Conservation (phyloP, 2,113 vertebrate genomes). For the Tetrax tetrax region DNA sequence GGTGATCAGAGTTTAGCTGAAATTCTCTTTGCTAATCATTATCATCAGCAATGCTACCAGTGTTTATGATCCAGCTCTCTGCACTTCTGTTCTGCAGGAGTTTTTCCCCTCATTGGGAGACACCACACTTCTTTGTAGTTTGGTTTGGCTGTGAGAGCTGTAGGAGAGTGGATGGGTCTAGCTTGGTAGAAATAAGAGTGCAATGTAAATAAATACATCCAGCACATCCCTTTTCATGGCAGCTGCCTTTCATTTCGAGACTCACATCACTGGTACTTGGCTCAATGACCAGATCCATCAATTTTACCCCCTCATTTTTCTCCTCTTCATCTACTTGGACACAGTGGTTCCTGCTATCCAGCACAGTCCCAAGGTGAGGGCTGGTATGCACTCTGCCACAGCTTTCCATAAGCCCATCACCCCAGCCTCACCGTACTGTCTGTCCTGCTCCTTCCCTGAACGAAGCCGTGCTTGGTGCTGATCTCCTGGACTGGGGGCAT, state of each 20-base stretch:
- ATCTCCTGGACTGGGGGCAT: not conserved
- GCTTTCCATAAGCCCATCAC: rapidly evolving
- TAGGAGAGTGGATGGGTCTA: not conserved
- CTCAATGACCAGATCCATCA: not conserved
- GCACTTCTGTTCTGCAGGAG: not conserved
- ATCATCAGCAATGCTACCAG: not conserved
- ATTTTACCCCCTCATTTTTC: not conserved
- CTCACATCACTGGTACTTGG: no score
- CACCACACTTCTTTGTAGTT: not conserved
- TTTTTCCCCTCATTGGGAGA: not conserved
- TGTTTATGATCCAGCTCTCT: not conserved
- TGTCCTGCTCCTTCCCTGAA: not conserved
- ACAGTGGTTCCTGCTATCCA: not conserved
- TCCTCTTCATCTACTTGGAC: not conserved
- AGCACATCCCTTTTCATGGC: not conserved
- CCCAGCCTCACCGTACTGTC: not conserved
- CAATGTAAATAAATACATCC: not conserved
- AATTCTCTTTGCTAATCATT: not conserved
- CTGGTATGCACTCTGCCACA: not conserved
- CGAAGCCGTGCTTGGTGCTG: not conserved
- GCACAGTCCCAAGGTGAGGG: not conserved
- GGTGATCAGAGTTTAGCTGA: not conserved
- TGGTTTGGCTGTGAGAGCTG: not conserved
- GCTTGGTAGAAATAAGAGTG: not conserved
- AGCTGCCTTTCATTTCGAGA: not conserved